These are phyloP conservation scores for Mesaphorura yosii DNA, from an alignment of 1,140 invertebrate species.

Conservation along the genomic window DNA sequence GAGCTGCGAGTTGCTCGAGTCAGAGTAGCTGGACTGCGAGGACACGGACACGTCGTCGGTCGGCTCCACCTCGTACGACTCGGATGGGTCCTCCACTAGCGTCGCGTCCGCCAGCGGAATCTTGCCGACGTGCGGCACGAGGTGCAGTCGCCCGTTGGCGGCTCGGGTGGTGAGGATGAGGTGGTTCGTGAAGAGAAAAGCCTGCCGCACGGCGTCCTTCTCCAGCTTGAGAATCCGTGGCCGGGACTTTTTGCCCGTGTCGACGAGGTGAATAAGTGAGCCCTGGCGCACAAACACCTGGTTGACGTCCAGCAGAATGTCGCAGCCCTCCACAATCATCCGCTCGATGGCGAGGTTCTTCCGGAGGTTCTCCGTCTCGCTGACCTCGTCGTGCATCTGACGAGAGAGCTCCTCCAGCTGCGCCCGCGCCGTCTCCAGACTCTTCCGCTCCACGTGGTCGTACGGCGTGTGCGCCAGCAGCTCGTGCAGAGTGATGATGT, in stretches of 20 bases:
- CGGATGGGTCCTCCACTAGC: conserved; percentile 65
- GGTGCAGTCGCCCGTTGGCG: conserved; percentile 70
- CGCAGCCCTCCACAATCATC: conserved; percentile 91
- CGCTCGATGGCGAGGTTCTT: conserved; percentile 87
- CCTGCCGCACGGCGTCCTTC: conserved; percentile 63
- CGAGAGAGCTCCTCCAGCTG: conserved; percentile 79
- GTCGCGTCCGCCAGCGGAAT: conserved; percentile 71
- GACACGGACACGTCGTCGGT: conserved; percentile 39
- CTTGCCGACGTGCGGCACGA: conserved; percentile 68
- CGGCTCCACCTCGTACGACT: conserved; percentile 42
- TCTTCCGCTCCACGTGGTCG: conserved; percentile 86
- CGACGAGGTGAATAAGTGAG: conserved; percentile 49
- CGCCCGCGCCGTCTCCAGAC: conserved; percentile 72
- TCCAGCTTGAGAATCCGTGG: conserved; percentile 44
- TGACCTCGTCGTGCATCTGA: conserved; percentile 78
- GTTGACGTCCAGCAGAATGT: conserved; percentile 85
- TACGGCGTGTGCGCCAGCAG: conserved; percentile 82
- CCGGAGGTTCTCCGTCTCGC: conserved; percentile 84
- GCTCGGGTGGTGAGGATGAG: conserved; percentile 66
- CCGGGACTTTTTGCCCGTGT: conserved; percentile 36
- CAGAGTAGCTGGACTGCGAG: conserved; percentile 31
- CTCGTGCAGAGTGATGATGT: conserved; percentile 85
- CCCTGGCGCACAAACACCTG: conserved; percentile 81
- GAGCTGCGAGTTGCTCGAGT: conserved; percentile 35
- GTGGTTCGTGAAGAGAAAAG: conserved; percentile 80